Evolutionary conservation across 1,140 invertebrate genomes (phyloP).

Genomic region (Ctenoplectra terminalis): DNA sequence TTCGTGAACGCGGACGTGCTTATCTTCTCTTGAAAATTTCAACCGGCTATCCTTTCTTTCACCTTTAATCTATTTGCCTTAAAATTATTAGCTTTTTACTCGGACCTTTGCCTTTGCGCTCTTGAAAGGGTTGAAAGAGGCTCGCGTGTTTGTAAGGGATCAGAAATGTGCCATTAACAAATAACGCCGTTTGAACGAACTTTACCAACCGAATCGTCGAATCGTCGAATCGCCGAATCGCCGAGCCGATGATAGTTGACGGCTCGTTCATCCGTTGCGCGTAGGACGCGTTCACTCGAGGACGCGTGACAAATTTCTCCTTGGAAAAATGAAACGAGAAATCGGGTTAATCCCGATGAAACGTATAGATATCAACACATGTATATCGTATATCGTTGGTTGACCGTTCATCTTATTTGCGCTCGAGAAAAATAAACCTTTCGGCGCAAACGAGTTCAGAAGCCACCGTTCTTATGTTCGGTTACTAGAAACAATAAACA

Average conservation of each 20-base stretch:
- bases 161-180: not conserved
- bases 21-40: slow-evolving; percentile 6
- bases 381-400: too few relatives aligned
- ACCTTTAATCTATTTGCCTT: slow-evolving; percentile 28
- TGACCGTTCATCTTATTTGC: not conserved
- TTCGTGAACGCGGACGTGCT: not conserved
- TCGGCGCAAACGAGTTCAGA: not conserved
- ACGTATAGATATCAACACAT: too few relatives aligned
- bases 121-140: not conserved
- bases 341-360: too few relatives aligned
- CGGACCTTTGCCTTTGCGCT: not conserved
- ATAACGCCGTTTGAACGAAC: not conserved
- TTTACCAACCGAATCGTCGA: too few relatives aligned
- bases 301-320: too few relatives aligned
- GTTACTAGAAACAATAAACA: slow-evolving; percentile 18
- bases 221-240: too few relatives aligned
- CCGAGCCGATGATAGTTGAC: not conserved
- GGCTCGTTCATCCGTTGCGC: too few relatives aligned
- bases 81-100: slow-evolving; percentile 11
- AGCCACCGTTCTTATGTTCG: not conserved
- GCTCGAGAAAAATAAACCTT: not conserved
- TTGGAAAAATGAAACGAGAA: too few relatives aligned
- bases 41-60: not conserved
- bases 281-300: too few relatives aligned
- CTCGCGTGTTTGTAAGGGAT: not conserved